Evolutionary conservation across 1,140 invertebrate genomes (phyloP), one percentile per base, ranked within the genome.

Genomic region (Panagrolaimus sp.): DNA sequence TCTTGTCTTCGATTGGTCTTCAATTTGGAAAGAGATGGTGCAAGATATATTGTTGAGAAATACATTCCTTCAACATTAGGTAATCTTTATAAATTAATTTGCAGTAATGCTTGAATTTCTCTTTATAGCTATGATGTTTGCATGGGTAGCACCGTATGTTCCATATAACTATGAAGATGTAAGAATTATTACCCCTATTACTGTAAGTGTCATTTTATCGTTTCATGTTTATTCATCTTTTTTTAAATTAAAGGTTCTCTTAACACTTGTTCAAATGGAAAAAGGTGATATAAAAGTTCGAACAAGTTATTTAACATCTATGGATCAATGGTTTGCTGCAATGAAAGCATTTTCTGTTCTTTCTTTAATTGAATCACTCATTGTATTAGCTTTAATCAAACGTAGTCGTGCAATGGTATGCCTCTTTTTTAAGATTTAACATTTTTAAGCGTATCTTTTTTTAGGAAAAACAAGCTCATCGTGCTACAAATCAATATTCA

Each of bases 81-180:
- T 44, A 72, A 74, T 11, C n/a, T 66, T 44, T 68, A 68, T 14
- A 43, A 8, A 20, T n/a, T 38, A 9, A n/a, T n/a, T 38, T 67
- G 44, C 9, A 66, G 31, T n/a, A 45, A 4, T 45, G 8, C 64
- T 9, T 13, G 66, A 48, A 16, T 5, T 48, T 64, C 1, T 27
- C 8, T n/a, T 68, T 65, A 25, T 8, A 53, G 73, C 74, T 7
- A 74, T 74, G 73, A 70, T 75, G 23, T 80, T 80, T 67, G 77
- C 81, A 5, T 81, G 79, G 79, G 79, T 81, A 31, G 79, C 79
- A 1, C 79, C 81, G 7, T 81, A 82, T 57, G 80, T 82, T 1
- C 80, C 80, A 7, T 80, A 82, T 63, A 76, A 81, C 47, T 81
- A 81, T 65, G 79, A 81, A 72, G 79, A 81, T 42, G 79, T 81